A percentile compares a stretch with the other conserved stretches of the same genome.
These are phyloP conservation scores for Pelochelys cantorii DNA, from an alignment of 2,797 vertebrate genomes.

Conservation along the genomic window DNA sequence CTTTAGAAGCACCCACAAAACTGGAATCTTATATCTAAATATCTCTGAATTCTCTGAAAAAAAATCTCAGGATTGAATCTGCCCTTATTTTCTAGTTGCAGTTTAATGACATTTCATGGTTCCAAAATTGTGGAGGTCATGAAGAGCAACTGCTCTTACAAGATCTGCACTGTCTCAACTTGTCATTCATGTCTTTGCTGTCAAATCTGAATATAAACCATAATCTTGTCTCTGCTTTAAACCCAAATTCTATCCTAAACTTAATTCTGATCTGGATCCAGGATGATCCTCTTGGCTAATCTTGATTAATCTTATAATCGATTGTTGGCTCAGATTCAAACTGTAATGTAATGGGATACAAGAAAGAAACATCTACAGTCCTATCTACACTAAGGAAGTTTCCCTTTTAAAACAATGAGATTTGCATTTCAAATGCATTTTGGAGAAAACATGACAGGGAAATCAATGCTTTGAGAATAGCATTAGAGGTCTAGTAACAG, in stretches of 20 bases:
- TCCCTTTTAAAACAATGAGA: slow-evolving; percentile 35
- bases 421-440: neutral
- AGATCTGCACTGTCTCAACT: neutral
- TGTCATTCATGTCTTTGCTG: neutral
- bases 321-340: neutral
- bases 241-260: slow-evolving; percentile 3
- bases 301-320: neutral
- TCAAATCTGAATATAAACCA: neutral
- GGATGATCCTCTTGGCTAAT: neutral
- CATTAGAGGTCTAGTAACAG: neutral
- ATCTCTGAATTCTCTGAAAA: neutral
- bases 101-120: neutral
- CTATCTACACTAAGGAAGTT: neutral
- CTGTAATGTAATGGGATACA: neutral
- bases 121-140: neutral
- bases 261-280: neutral
- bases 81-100: neutral
- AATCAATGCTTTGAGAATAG: slow-evolving; percentile 1
- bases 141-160: neutral
- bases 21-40: neutral
- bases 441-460: neutral
- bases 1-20: neutral
- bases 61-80: neutral
- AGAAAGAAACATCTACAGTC: neutral
- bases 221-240: neutral